Base-by-base conservation (phyloP, 1,140 invertebrate genomes). In the Pygmarrhopalites habei region DNA sequence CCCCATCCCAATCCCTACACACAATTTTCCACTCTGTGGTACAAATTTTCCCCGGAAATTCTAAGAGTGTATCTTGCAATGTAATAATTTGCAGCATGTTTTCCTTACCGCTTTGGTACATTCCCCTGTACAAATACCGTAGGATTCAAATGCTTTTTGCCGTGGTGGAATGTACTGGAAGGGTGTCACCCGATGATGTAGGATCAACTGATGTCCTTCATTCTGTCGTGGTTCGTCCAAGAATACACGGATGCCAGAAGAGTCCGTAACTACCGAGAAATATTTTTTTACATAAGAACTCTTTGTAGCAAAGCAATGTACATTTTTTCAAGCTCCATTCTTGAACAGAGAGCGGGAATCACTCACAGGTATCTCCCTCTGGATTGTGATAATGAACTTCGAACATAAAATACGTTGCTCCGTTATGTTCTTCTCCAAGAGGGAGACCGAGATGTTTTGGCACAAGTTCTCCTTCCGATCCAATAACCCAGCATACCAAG, bases 331-430 rank as follows among this genome's bases (percentile, higher is more conserved):
- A 56, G 15, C 35, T 17, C 2, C 19, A 19, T 52, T 23, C 23
- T 21, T 52, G 28, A 23, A 52, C 23, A 53, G 12, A 28, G n/a
- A 14, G 10, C 1, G 4, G 28, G 17, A 53, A 53, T 28, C 29
- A 28, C 10, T 10, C 25, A 53, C 39, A 57, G n/a, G 30, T 21
- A 19, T 21, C 32, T 60, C 83, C 76, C 15, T 76, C 77, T 5
- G 84, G 85, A 78, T 88, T 91, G 72, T 92, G 89, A 72, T 92
- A 93, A 77, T 93, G 90, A 65, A 90, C 83, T 77, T 93, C 89
- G 1, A 92, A 77, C 87, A 92, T 90, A 74, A 90, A 92, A 77
- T 86, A 92, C 1, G 83, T 84, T 3, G 84, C 82, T 53, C 85
- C 85, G 19, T 70, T 70, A 30, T 81, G 77, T 59, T 81, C 80